Percentiles rank a stretch among this genome's conserved stretches.
Evolutionary conservation across 2,888 invertebrate genomes (phyloP).

Genomic region (Sicus ferrugineus): DNA sequence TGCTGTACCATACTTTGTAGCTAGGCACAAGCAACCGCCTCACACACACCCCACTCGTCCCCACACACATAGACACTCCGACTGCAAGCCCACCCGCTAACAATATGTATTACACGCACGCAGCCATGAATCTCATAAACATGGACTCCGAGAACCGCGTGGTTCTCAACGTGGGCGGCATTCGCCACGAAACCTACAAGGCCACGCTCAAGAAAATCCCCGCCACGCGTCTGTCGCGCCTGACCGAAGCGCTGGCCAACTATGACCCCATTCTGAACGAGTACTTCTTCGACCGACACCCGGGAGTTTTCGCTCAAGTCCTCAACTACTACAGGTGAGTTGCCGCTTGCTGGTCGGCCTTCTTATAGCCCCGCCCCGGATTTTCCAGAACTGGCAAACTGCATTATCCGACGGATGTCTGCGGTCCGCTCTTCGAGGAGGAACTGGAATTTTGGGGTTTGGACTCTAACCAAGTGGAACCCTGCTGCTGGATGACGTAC

Average conservation of each 20-base stretch:
- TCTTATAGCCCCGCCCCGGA: not conserved
- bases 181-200: slow-evolving; percentile 96
- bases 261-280: slow-evolving; percentile 99
- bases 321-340: slow-evolving; percentile 91
- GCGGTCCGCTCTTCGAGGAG: slow-evolving; percentile 98
- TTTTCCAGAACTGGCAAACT: slow-evolving; percentile 87
- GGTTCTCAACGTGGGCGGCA: slow-evolving; percentile 97
- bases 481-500: slow-evolving; percentile 99
- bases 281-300: slow-evolving; percentile 99
- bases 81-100: slow-evolving; percentile 7
- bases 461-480: slow-evolving; percentile 99
- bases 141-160: slow-evolving; percentile 99
- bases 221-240: slow-evolving; percentile 89
- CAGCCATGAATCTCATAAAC: slow-evolving; percentile 87
- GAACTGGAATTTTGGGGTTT: slow-evolving; percentile 99
- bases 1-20: no score
- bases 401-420: slow-evolving; percentile 99
- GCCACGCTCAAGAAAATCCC: slow-evolving; percentile 97
- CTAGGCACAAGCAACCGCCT: slow-evolving; percentile 1
- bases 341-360: not conserved
- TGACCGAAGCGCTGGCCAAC: slow-evolving; percentile 97
- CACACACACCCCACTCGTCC: not conserved
- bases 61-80: not conserved
- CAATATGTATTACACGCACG: slow-evolving; percentile 49
- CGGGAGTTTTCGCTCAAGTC: slow-evolving; percentile 95